These are phyloP conservation scores for Crotalus horridus DNA, from an alignment of 2,113 vertebrate genomes.

Conservation along the genomic window DNA sequence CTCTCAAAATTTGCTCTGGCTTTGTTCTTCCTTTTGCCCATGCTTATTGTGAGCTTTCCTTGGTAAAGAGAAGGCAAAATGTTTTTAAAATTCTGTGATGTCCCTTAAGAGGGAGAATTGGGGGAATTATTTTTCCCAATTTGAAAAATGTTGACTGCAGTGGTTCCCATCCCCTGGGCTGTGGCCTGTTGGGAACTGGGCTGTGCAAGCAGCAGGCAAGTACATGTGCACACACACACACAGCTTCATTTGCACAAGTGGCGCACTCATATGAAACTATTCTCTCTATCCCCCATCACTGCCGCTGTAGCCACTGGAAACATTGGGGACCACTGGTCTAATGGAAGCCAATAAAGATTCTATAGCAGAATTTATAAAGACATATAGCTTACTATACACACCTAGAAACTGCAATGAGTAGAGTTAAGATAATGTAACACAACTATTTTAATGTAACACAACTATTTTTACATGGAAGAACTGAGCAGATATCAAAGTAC, in stretches of 20 bases:
- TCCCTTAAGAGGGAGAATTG: not conserved
- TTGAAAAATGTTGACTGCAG: not conserved
- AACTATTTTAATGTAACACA: no score
- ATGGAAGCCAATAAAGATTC: not conserved
- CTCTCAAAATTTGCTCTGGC: not conserved
- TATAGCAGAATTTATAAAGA: not conserved
- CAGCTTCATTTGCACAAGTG: not conserved
- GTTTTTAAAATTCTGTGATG: not conserved
- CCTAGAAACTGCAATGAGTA: not conserved
- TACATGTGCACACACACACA: not conserved
- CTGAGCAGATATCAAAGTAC: not conserved
- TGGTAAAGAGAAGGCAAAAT: not conserved
- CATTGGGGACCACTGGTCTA: not conserved
- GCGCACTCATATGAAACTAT: not conserved
- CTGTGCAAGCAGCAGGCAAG: not conserved
- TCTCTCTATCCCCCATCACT: not conserved
- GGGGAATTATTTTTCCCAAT: not conserved
- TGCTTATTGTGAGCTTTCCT: not conserved
- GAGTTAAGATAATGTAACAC: constrained; percentile 26
- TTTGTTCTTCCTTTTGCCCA: not conserved
- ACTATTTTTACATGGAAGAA: constrained; percentile 15
- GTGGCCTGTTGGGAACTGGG: not conserved
- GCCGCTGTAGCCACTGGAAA: not conserved
- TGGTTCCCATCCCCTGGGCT: not conserved
- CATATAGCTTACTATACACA: not conserved